phyloP scores from a whole-genome alignment of 2,888 invertebrate species.

The Drosophila lacicola region DNA sequence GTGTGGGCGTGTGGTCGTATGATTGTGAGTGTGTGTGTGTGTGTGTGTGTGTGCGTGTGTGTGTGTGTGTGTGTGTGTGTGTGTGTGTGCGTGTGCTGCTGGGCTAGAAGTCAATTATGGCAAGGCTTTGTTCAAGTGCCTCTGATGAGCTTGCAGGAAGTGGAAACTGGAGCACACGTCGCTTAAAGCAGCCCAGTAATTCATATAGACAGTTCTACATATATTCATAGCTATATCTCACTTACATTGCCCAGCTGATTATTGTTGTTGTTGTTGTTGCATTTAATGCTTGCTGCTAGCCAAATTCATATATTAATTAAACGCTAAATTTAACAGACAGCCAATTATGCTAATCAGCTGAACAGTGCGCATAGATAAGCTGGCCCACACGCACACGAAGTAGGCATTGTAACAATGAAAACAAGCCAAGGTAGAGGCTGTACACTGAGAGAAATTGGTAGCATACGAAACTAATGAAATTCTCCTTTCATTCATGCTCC shows the following conservation, averaged over 20 bases:
- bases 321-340: slow-evolving; percentile 78
- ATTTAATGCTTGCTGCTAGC: slow-evolving; percentile 19
- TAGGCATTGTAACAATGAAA: slow-evolving; percentile 15
- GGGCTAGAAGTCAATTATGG: slow-evolving; percentile 72
- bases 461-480: background rate
- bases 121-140: slow-evolving; percentile 70
- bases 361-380: slow-evolving; percentile 40
- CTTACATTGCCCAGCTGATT: slow-evolving; percentile 19
- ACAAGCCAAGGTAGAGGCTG: slow-evolving; percentile 8
- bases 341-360: slow-evolving; percentile 75
- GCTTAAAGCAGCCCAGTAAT: slow-evolving; percentile 49
- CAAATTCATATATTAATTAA: slow-evolving; percentile 74
- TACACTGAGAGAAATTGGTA: slow-evolving; percentile 34
- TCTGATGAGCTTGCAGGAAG: slow-evolving; percentile 53
- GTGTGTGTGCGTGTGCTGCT: slow-evolving; percentile 23
- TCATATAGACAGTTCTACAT: slow-evolving; percentile 12
- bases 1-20: slow-evolving; percentile 5
- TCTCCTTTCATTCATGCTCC: no score
- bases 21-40: slow-evolving; percentile 8
- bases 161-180: slow-evolving; percentile 61
- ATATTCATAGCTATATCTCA: background rate
- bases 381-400: slow-evolving; percentile 20
- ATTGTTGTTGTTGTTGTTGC: slow-evolving; percentile 8
- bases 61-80: slow-evolving; percentile 23
- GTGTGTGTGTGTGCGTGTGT: slow-evolving; percentile 20